Conservation (phyloP, 2,888 invertebrate species). For the Hirtodrosophila alboralis region DNA sequence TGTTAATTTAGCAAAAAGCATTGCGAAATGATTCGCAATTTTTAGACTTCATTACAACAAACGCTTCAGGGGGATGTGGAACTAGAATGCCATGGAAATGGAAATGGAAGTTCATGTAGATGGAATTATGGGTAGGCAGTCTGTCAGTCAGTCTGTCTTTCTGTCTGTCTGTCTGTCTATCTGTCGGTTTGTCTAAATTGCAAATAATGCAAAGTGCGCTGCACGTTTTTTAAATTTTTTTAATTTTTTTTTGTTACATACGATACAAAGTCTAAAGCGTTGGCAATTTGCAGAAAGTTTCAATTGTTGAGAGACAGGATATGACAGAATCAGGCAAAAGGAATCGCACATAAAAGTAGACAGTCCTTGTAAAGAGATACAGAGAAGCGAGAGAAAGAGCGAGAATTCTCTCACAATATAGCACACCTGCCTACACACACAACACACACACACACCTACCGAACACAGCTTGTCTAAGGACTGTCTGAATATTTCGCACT, state of each 20-base stretch:
- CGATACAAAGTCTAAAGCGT: neutral
- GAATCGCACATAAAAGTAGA: neutral
- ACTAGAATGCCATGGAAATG: no score
- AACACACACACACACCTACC: neutral
- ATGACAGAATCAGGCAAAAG: constrained; percentile 19
- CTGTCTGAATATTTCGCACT: constrained; percentile 35
- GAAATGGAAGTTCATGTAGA: constrained; percentile 9
- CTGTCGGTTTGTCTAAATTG: constrained; percentile 27
- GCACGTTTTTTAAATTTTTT: constrained; percentile 8
- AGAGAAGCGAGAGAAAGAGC: no score
- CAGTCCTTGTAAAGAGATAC: neutral
- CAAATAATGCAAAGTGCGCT: constrained; percentile 24
- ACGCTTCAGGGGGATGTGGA: constrained; percentile 33
- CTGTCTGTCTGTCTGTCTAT: no score
- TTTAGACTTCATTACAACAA: constrained; percentile 72
- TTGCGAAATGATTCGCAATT: constrained; percentile 73
- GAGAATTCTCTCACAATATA: constrained; percentile 5
- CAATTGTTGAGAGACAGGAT: constrained; percentile 38
- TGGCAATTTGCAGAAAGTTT: constrained; percentile 24
- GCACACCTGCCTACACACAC: constrained; percentile 40
- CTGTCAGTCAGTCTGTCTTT: no score
- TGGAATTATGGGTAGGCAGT: constrained; percentile 6
- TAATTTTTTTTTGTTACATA: neutral
- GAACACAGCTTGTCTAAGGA: constrained; percentile 38
- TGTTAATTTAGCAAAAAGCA: constrained; percentile 78